Percentiles rank a stretch among this genome's conserved stretches.
phyloP scores from a whole-genome alignment of 2,888 invertebrate species.

The Ptilodon capucinus region DNA sequence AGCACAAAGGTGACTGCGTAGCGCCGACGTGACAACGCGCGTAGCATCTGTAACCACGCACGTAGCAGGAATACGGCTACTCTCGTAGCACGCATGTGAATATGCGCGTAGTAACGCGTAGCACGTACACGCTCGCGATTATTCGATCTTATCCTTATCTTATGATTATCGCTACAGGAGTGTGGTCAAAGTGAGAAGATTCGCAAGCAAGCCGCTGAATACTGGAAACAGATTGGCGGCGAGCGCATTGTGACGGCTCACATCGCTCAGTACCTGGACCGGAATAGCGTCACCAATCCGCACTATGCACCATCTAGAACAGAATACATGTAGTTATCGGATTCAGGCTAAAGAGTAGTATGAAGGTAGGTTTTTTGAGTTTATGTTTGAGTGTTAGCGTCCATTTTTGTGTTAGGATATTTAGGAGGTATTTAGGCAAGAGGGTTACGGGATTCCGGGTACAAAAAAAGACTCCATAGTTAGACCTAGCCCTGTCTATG shows the following conservation, averaged over 20 bases:
- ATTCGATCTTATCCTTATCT: no score
- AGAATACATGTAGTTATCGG: conserved; percentile 20
- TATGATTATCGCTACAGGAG: no score
- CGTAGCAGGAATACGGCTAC: neutral
- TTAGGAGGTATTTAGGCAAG: no score
- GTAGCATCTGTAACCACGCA: neutral
- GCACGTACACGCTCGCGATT: no score
- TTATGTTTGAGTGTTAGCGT: no score
- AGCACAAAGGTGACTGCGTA: neutral
- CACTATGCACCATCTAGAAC: conserved; percentile 54
- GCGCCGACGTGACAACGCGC: neutral
- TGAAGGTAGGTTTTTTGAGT: no score
- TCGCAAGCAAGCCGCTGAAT: conserved; percentile 40
- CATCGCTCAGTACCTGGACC: conserved; percentile 49
- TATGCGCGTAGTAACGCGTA: no score
- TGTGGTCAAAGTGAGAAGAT: conserved; percentile 56
- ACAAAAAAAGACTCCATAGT: no score
- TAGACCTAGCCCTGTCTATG: no score
- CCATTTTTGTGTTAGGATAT: no score
- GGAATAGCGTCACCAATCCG: conserved; percentile 51
- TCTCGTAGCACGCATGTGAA: neutral
- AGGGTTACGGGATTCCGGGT: no score
- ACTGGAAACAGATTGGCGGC: conserved; percentile 58
- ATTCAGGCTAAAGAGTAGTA: neutral
- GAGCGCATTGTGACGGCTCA: conserved; percentile 53